phyloP scores from a whole-genome alignment of 2,113 vertebrate genomes.

The Isurus oxyrinchus region DNA sequence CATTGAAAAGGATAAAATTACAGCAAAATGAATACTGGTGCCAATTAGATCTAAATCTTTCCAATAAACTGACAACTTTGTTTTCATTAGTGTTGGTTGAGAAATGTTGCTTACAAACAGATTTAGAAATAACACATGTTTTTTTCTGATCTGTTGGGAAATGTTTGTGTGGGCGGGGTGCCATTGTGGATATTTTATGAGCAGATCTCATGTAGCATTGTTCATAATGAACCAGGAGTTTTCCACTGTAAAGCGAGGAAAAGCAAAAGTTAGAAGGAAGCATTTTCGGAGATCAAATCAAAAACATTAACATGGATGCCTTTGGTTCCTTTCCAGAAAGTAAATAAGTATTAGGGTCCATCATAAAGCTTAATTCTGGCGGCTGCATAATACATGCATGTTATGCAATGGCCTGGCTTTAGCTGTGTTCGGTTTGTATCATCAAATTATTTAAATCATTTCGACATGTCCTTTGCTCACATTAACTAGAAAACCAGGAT shows the following conservation, averaged over 20 bases:
- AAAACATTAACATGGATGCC: background rate
- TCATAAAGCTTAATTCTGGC: background rate
- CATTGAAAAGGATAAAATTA: constrained; percentile 7
- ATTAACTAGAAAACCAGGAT: background rate
- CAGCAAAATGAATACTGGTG: background rate
- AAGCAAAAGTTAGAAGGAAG: background rate
- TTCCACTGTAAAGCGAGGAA: background rate
- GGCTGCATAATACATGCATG: background rate
- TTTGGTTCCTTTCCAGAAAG: background rate
- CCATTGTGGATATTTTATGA: background rate
- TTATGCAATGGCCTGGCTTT: background rate
- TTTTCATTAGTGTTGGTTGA: background rate
- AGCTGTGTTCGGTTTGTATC: background rate
- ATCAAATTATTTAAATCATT: background rate
- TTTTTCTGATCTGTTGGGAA: background rate
- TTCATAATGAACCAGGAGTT: background rate
- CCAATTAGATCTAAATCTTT: background rate
- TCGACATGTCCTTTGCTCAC: background rate
- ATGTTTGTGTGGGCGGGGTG: too few species aligned
- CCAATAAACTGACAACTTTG: background rate
- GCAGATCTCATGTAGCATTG: background rate
- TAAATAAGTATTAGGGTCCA: background rate
- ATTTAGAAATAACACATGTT: background rate
- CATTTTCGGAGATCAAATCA: background rate
- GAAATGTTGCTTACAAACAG: background rate